Evolutionary conservation across 1,140 invertebrate species (phyloP), one percentile per base, ranked within the genome.

Genomic region (Elysia chlorotica): DNA sequence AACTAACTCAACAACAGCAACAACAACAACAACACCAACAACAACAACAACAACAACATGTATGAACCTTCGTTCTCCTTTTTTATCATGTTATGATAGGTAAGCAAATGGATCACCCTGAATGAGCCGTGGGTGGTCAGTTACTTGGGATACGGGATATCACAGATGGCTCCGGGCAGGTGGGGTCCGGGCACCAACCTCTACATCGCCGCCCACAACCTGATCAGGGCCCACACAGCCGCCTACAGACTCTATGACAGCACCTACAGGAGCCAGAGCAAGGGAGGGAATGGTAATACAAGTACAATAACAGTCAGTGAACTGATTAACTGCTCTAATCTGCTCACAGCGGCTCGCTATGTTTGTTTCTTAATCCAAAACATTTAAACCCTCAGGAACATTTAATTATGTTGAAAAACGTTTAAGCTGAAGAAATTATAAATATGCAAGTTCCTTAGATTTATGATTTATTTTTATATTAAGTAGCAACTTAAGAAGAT

Each of bases 71-170:
- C 23, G 19, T 14, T 17, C 19, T 41, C 21, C n/a, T n/a, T n/a
- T n/a, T n/a, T n/a, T n/a, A n/a, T n/a, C n/a, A n/a, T n/a, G n/a
- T 53, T 14, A n/a, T 70, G 30, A 31, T 63, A 86, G 76, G 87
- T 89, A 0, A 85, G 86, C 56, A 74, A 71, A 3, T 89, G 86
- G 87, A 80, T 88, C 6, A 88, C 88, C 6, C 73, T 88, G 36
- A 88, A 88, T 71, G 88, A 88, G 59, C 86, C 88, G 0, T 78
- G 57, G 17, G 74, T 81, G 0, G 74, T 82, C 5, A 48, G 76
- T 0, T 71, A 62, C 23, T 54, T 73, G n/a, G 87, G 83, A 14
- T 87, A 88, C 70, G 83, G 79, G 0, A 21, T 30, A 21, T 83
- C 76, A 0, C 35, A 48, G 1, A 59, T 70, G 38, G 80, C 83